Evolutionary conservation across 2,797 vertebrate species (phyloP).

Genomic region (Lepus townsendii): DNA sequence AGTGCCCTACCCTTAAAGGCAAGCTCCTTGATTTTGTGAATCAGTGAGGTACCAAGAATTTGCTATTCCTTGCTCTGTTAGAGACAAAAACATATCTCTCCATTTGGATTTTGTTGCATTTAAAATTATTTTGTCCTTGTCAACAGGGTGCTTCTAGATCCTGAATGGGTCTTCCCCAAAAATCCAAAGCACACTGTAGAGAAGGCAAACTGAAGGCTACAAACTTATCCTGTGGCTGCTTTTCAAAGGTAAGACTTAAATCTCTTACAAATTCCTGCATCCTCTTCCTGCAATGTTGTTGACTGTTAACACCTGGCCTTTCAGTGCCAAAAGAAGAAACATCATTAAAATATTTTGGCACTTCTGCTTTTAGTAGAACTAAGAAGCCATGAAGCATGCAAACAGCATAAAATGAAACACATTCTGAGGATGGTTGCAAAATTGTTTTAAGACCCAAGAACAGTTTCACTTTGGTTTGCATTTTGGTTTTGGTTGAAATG

Average conservation of each 20-base stretch:
- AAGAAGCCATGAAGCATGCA: constrained; percentile 65
- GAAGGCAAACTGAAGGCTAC: not conserved
- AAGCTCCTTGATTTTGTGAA: not conserved
- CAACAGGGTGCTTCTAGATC: not conserved
- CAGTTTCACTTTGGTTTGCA: constrained; percentile 57
- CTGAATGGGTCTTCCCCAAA: not conserved
- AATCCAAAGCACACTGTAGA: not conserved
- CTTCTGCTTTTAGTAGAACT: constrained; percentile 75
- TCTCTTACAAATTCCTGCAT: constrained; percentile 22
- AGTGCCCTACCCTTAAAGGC: not conserved
- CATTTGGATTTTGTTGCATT: constrained; percentile 39
- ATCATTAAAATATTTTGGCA: constrained; percentile 71
- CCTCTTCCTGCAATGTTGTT: constrained; percentile 34
- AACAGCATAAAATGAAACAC: constrained; percentile 65
- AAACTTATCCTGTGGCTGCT: not conserved
- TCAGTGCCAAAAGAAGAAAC: constrained; percentile 51
- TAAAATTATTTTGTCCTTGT: constrained; percentile 8
- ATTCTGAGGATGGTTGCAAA: constrained; percentile 44
- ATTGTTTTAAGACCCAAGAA: constrained; percentile 40
- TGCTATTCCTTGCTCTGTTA: not conserved
- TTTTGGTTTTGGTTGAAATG: not conserved
- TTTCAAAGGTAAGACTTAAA: not conserved
- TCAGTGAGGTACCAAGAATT: not conserved
- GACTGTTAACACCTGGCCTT: constrained; percentile 64
- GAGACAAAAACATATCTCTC: not conserved